These are phyloP conservation scores for Neocrepidodera transversa DNA, from an alignment of 2,888 invertebrate species.

Conservation along the genomic window DNA sequence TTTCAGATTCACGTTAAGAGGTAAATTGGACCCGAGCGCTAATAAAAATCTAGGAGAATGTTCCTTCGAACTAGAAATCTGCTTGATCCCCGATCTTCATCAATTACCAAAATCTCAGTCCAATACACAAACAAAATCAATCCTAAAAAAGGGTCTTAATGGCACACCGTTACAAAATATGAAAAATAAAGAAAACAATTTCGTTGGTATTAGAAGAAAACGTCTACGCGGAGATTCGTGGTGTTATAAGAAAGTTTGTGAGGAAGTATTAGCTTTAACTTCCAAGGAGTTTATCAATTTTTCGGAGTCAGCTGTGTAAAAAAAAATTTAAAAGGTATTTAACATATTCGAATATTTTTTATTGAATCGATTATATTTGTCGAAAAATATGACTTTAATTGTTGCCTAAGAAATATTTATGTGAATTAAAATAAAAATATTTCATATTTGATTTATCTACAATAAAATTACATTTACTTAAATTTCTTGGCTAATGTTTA, in stretches of 20 bases:
- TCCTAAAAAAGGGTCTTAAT: constrained; percentile 45
- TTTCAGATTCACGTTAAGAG: constrained; percentile 70
- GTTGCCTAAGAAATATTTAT: too few relatives aligned
- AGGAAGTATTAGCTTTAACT: constrained; percentile 70
- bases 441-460: too few relatives aligned
- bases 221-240: constrained; percentile 80
- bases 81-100: constrained; percentile 60
- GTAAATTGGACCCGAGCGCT: constrained; percentile 65
- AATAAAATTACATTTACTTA: too few relatives aligned
- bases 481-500: too few relatives aligned
- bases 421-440: too few relatives aligned
- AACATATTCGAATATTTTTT: too few relatives aligned
- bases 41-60: constrained; percentile 55
- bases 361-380: too few relatives aligned
- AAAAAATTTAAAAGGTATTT: background rate
- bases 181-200: constrained; percentile 19
- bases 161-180: constrained; percentile 25
- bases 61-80: constrained; percentile 77
- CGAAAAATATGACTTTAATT: too few relatives aligned
- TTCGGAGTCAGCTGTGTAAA: constrained; percentile 51
- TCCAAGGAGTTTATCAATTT: constrained; percentile 51
- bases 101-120: constrained; percentile 21
- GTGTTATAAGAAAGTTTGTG: constrained; percentile 81
- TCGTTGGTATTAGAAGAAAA: constrained; percentile 74
- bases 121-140: constrained; percentile 50